phyloP scores from a whole-genome alignment of 2,113 vertebrate genomes.

The Pagrus major region DNA sequence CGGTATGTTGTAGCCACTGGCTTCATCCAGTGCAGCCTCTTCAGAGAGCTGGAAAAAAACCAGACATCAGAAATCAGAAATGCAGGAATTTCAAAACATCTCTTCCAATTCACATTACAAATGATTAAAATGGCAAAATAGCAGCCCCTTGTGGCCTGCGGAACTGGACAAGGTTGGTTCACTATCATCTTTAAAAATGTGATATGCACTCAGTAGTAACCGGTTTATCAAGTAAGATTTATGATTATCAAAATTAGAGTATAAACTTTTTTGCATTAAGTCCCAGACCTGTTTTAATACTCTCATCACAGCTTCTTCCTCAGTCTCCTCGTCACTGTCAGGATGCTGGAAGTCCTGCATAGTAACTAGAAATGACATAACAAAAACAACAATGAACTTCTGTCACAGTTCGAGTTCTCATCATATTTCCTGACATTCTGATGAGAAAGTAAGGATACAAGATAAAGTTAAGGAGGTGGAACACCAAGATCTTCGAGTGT shows the following conservation, averaged over 20 bases:
- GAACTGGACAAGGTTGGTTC: background rate
- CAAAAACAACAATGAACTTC: constrained; percentile 20
- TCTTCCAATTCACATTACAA: constrained; percentile 4
- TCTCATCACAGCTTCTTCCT: constrained; percentile 89
- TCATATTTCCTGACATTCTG: background rate
- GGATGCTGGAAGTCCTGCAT: constrained; percentile 85
- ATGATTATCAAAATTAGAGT: background rate
- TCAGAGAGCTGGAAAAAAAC: constrained; percentile 92
- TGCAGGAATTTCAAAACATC: background rate
- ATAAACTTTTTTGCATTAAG: background rate
- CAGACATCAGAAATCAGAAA: constrained; percentile 50
- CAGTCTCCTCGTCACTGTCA: constrained; percentile 94
- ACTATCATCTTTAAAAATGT: background rate
- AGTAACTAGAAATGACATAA: constrained; percentile 83
- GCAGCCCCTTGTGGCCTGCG: constrained; percentile 66
- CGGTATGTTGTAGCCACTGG: constrained; percentile 95
- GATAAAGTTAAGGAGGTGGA: background rate
- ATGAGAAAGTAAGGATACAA: background rate
- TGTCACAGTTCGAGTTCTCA: background rate
- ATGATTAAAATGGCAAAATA: constrained; percentile 55
- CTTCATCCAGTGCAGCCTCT: constrained; percentile 91
- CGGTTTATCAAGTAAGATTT: background rate
- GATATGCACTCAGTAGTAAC: background rate
- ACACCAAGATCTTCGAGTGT: background rate
- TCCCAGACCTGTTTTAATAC: constrained; percentile 89